phyloP scores from a whole-genome alignment of 2,888 invertebrate genomes.

The Homarus gammarus region DNA sequence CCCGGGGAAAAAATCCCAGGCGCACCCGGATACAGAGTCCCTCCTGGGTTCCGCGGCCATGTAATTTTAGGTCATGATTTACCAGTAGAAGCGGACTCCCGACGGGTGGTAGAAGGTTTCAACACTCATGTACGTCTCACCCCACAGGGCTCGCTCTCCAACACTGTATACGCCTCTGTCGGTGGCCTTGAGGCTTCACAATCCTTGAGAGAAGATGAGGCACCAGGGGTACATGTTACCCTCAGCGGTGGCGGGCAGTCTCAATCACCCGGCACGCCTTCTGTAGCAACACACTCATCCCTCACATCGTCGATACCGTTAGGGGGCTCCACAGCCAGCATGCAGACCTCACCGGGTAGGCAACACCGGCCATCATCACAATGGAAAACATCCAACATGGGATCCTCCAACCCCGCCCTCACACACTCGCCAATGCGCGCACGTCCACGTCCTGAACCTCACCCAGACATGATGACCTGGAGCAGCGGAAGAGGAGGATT shows the following conservation, averaged over 20 bases:
- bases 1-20: slow-evolving; percentile 86
- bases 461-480: not conserved
- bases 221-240: slow-evolving; percentile 38
- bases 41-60: slow-evolving; percentile 85
- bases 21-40: slow-evolving; percentile 85
- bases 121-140: slow-evolving; percentile 15
- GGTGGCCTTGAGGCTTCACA: slow-evolving; percentile 22
- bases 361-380: too few relatives aligned
- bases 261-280: not conserved
- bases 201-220: slow-evolving; percentile 3
- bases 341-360: too few relatives aligned
- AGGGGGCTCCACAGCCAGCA: not conserved
- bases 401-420: too few relatives aligned
- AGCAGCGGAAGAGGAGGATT: not conserved
- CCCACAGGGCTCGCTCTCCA: slow-evolving; percentile 8
- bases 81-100: slow-evolving; percentile 17
- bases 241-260: not conserved
- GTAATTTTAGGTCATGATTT: slow-evolving; percentile 78
- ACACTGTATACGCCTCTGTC: slow-evolving; percentile 14
- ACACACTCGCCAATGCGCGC: too few relatives aligned
- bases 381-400: too few relatives aligned
- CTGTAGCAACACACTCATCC: not conserved
- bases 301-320: not conserved
- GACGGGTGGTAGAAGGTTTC: slow-evolving; percentile 10
- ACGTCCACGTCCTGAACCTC: not conserved